Evolutionary conservation across 2,797 vertebrate species (phyloP).

Genomic region (Euphonia xanthogaster): DNA sequence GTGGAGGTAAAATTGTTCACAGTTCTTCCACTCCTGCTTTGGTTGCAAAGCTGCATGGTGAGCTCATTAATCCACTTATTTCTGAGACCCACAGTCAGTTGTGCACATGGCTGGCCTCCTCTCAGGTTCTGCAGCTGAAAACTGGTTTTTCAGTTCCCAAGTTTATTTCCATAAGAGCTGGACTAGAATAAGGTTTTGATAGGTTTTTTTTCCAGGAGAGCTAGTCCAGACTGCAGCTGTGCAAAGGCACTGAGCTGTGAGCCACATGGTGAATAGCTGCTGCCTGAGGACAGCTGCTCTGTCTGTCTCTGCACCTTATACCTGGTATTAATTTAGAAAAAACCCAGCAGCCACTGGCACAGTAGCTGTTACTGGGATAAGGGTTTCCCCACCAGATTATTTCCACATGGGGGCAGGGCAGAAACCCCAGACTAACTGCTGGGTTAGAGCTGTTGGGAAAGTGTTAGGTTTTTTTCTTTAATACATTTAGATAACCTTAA

Average conservation of each 20-base stretch:
- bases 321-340: not conserved
- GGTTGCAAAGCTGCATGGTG: not conserved
- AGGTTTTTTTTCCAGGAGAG: not conserved
- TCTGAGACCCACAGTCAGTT: not conserved
- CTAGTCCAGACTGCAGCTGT: not conserved
- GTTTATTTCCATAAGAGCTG: not conserved
- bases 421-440: not conserved
- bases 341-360: not conserved
- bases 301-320: not conserved
- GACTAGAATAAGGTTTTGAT: not conserved
- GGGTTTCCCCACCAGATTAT: not conserved
- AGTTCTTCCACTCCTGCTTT: not conserved
- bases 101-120: not conserved
- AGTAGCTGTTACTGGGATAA: not conserved
- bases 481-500: conserved; percentile 27
- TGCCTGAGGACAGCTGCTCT: accelerated
- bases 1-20: not conserved
- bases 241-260: not conserved
- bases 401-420: not conserved
- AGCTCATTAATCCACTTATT: not conserved
- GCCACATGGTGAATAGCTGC: not conserved
- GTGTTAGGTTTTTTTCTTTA: not conserved
- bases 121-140: not conserved
- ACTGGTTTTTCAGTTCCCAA: not conserved
- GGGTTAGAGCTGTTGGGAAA: not conserved